Evolutionary conservation across 2,797 vertebrate genomes (phyloP).

Genomic region (Lacerta bilineata): DNA sequence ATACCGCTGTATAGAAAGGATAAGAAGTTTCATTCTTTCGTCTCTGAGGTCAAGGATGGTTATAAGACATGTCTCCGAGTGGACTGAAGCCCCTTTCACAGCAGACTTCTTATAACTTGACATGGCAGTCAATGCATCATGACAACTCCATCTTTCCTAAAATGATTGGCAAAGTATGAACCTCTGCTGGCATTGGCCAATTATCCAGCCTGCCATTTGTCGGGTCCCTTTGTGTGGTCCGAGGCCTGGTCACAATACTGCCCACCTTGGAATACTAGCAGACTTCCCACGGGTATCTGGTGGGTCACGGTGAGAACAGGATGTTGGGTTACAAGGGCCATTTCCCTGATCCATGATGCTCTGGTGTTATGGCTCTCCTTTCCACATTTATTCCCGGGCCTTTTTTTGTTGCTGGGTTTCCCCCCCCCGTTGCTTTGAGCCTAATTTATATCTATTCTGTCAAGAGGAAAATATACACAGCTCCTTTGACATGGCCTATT

Average conservation of each 20-base stretch:
- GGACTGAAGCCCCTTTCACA: neutral
- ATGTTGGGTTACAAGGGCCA: neutral
- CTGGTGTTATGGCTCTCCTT: too few relatives aligned
- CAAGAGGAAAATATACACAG: neutral
- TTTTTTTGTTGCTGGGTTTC: too few relatives aligned
- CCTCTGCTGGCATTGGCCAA: too few relatives aligned
- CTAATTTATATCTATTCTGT: conserved; percentile 4
- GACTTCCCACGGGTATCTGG: too few relatives aligned
- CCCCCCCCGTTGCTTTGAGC: too few relatives aligned
- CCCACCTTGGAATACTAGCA: neutral
- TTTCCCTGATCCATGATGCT: neutral
- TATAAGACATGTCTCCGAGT: neutral
- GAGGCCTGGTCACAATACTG: too few relatives aligned
- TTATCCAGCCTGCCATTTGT: too few relatives aligned
- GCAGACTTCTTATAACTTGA: neutral
- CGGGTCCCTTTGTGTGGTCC: neutral
- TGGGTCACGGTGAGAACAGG: too few relatives aligned
- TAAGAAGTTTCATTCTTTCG: neutral
- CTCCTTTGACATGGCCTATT: conserved; percentile 18
- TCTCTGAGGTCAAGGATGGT: conserved; percentile 1
- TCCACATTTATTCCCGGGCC: too few relatives aligned
- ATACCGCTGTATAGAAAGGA: neutral
- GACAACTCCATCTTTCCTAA: conserved; percentile 4
- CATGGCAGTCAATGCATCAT: neutral
- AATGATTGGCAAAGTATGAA: neutral